Evolutionary conservation across 2,113 vertebrate species (phyloP).

Genomic region (Piprites chloris): DNA sequence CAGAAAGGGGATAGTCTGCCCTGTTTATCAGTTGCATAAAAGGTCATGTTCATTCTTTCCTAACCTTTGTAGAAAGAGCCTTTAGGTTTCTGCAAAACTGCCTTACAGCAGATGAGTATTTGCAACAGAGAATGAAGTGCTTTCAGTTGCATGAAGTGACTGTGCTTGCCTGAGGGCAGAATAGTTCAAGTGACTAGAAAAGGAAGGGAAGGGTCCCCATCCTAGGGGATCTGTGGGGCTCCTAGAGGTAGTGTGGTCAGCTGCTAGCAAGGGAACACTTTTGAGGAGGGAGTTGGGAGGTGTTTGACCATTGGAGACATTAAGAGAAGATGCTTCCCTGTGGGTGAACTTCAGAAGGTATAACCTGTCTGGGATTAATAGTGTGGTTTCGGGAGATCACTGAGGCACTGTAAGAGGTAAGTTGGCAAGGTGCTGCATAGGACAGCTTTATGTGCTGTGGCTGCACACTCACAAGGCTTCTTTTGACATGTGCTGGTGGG

Average conservation of each 20-base stretch:
- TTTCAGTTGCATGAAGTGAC: neutral
- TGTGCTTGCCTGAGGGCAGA: neutral
- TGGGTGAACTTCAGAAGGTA: neutral
- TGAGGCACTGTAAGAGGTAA: neutral
- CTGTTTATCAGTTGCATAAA: neutral
- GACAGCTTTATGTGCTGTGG: neutral
- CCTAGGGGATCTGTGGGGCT: neutral
- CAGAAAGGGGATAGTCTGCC: neutral
- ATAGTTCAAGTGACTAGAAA: neutral
- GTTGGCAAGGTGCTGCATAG: neutral
- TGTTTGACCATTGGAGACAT: neutral
- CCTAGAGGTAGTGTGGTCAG: neutral
- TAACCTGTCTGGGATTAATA: neutral
- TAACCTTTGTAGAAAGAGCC: neutral
- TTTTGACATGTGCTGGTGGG: neutral
- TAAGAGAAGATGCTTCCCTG: neutral
- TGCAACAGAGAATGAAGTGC: neutral
- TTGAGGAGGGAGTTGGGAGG: neutral
- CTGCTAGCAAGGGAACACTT: neutral
- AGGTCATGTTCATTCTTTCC: neutral
- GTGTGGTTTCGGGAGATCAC: neutral
- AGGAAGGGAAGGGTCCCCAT: neutral
- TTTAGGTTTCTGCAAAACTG: neutral
- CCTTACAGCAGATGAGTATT: neutral
- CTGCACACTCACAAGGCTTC: accelerated